Percentiles rank a stretch among this genome's conserved stretches.
Evolutionary conservation across 2,113 vertebrate genomes (phyloP).

Genomic region (Plectropomus leopardus): DNA sequence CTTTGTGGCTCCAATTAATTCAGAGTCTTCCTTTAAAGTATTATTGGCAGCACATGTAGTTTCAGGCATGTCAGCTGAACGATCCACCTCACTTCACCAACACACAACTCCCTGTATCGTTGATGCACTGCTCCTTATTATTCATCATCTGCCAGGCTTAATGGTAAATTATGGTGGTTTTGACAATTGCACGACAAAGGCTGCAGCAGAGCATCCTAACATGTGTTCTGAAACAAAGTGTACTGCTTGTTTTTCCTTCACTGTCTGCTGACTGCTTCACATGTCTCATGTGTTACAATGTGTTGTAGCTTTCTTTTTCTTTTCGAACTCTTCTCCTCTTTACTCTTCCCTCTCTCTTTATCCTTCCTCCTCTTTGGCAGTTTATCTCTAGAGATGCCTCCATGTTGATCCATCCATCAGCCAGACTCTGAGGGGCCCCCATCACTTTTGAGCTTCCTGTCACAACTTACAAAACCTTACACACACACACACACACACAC

Average conservation of each 20-base stretch:
- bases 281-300: constrained; percentile 17
- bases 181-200: constrained; percentile 4
- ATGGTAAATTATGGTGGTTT: constrained; percentile 25
- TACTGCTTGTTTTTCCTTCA: constrained; percentile 23
- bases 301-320: neutral
- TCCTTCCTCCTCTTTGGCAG: neutral
- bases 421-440: constrained; percentile 39
- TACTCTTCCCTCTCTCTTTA: neutral
- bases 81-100: constrained; percentile 24
- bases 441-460: constrained; percentile 32
- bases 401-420: constrained; percentile 42
- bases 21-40: constrained; percentile 5
- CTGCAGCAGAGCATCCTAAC: constrained; percentile 8
- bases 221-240: constrained; percentile 5
- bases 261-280: too few species aligned
- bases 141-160: constrained; percentile 18
- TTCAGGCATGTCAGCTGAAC: constrained; percentile 30
- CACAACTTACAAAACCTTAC: constrained; percentile 6
- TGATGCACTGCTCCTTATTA: constrained; percentile 4
- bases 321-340: neutral
- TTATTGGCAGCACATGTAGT: constrained; percentile 47
- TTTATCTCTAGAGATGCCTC: constrained; percentile 46
- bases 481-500: neutral
- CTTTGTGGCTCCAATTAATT: neutral
- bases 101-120: neutral